phyloP scores from a whole-genome alignment of 2,797 vertebrate species.

The Myotis findleyi region DNA sequence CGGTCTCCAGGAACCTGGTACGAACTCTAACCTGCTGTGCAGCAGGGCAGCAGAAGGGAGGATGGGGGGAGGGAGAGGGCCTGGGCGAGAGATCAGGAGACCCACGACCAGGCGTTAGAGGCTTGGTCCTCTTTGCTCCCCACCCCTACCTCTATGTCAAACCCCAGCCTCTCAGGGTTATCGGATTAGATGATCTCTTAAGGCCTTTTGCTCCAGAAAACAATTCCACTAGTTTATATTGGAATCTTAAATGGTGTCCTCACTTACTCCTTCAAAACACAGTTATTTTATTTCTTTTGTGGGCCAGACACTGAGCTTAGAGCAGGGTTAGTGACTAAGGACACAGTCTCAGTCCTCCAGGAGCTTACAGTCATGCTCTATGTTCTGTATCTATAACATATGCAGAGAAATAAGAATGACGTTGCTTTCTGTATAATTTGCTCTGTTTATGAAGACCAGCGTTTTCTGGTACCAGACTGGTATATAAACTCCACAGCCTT shows the following conservation, averaged over 20 bases:
- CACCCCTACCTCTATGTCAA: not conserved
- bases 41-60: not conserved
- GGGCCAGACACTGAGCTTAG: not conserved
- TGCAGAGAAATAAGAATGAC: not conserved
- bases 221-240: not conserved
- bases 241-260: not conserved
- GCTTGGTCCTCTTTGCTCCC: not conserved
- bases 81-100: not conserved
- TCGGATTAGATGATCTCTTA: not conserved
- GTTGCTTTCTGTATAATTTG: not conserved
- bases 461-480: not conserved
- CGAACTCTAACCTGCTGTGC: constrained; percentile 58
- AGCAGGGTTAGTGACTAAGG: not conserved
- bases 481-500: not conserved
- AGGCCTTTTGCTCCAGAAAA: constrained; percentile 7
- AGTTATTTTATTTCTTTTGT: not conserved
- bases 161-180: not conserved
- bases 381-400: not conserved
- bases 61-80: not conserved
- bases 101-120: not conserved
- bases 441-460: not conserved
- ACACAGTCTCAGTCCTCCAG: not conserved
- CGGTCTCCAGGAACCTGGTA: constrained; percentile 97
- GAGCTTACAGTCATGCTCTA: not conserved
- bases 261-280: constrained; percentile 1